A percentile compares a stretch with the other conserved stretches of the same genome.
These are phyloP conservation scores for Phocides pigmalion DNA, from an alignment of 1,140 invertebrate species.

Conservation along the genomic window DNA sequence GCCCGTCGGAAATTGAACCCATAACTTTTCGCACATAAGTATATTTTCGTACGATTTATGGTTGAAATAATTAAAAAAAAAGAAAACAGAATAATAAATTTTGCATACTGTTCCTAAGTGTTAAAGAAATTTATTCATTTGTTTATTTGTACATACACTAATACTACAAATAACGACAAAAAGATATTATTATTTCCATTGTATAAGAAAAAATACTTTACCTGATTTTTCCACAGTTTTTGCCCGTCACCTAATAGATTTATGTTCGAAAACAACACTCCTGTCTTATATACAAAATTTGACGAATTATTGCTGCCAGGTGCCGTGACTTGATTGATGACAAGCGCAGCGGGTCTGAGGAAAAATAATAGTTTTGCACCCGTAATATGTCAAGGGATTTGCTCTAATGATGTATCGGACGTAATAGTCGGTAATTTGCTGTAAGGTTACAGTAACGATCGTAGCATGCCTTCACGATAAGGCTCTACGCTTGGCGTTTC, in stretches of 20 bases:
- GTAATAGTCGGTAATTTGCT: slow-evolving; percentile 23
- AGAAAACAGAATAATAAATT: too few relatives aligned
- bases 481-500: too few relatives aligned
- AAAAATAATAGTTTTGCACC: slow-evolving; percentile 28
- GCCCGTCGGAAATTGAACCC: too few relatives aligned
- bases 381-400: slow-evolving; percentile 20
- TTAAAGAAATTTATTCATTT: too few relatives aligned
- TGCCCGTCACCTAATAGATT: not conserved
- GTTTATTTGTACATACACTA: too few relatives aligned
- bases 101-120: too few relatives aligned
- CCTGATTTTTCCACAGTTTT: too few relatives aligned
- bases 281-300: slow-evolving; percentile 5
- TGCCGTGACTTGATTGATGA: slow-evolving; percentile 12
- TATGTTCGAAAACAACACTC: not conserved
- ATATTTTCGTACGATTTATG: too few relatives aligned
- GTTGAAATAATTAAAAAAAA: too few relatives aligned
- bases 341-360: slow-evolving; percentile 1
- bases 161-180: too few relatives aligned
- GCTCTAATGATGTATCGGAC: slow-evolving; percentile 9
- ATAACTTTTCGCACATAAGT: too few relatives aligned
- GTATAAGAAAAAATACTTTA: not conserved
- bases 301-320: slow-evolving; percentile 7
- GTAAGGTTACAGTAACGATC: not conserved
- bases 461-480: not conserved
- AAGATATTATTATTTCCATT: not conserved